Conservation (phyloP, 1,140 invertebrate genomes). For the Drosophila elegans region DNA sequence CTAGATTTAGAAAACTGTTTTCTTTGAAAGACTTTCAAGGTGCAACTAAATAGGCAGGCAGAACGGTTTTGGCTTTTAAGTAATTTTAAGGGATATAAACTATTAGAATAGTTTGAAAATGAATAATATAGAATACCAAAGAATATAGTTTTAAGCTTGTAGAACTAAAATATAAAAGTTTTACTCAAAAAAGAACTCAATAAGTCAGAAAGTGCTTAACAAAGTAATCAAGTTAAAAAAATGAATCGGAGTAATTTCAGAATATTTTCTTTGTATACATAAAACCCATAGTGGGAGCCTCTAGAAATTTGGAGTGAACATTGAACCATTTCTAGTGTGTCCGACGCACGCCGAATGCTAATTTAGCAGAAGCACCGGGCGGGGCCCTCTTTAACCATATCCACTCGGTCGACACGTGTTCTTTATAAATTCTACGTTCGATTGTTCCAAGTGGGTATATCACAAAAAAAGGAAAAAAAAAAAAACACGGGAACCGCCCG, state of each 20-base stretch:
- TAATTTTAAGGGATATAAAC: too few relatives aligned
- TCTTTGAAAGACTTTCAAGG: too few relatives aligned
- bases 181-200: too few relatives aligned
- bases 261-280: background rate
- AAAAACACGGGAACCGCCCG: conserved; percentile 18
- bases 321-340: conserved; percentile 26
- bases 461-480: conserved; percentile 7
- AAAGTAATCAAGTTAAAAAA: background rate
- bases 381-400: conserved; percentile 12
- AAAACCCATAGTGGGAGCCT: background rate
- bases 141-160: background rate
- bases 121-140: too few relatives aligned
- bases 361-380: conserved; percentile 6
- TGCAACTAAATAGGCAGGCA: too few relatives aligned
- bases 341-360: conserved; percentile 22
- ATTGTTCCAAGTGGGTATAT: conserved; percentile 5
- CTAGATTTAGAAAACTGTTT: too few relatives aligned
- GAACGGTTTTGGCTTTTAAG: too few relatives aligned
- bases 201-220: too few relatives aligned
- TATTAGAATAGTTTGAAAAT: too few relatives aligned
- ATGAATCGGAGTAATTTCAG: background rate
- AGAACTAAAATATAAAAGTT: background rate
- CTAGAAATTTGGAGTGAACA: conserved; percentile 17
- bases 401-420: conserved; percentile 30
- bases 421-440: conserved; percentile 1